Evolutionary conservation across 2,888 invertebrate genomes (phyloP).

Genomic region (Lymantria dispar): DNA sequence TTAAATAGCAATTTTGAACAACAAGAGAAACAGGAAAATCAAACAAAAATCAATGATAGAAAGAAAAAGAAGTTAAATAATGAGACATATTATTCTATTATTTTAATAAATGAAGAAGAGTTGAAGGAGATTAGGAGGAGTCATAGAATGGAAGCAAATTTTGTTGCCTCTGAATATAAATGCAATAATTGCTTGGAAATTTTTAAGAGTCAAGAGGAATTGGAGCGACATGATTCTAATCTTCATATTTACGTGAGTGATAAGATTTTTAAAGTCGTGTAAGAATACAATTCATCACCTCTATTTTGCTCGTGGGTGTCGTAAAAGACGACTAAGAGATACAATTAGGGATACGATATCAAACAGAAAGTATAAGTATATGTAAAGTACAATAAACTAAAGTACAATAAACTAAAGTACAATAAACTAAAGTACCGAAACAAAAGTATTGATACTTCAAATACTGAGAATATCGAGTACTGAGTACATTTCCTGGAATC

Average conservation of each 20-base stretch:
- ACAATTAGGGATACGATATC: too few relatives aligned
- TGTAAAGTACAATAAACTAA: too few relatives aligned
- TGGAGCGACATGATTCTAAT: slow-evolving; percentile 38
- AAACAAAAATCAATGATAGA: slow-evolving; percentile 3
- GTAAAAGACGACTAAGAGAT: too few relatives aligned
- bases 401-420: too few relatives aligned
- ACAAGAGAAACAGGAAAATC: neutral
- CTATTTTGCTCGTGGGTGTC: too few relatives aligned
- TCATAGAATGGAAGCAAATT: slow-evolving; percentile 7
- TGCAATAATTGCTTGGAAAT: slow-evolving; percentile 49
- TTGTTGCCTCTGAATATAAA: slow-evolving; percentile 24
- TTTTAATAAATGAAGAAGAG: slow-evolving; percentile 33
- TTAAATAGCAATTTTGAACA: slow-evolving; percentile 27
- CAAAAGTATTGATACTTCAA: too few relatives aligned
- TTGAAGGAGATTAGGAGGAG: slow-evolving; percentile 18
- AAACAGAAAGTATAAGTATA: too few relatives aligned
- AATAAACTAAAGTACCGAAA: too few relatives aligned
- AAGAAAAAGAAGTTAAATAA: slow-evolving; percentile 23
- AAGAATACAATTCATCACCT: too few relatives aligned
- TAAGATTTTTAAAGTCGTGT: too few relatives aligned
- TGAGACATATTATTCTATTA: slow-evolving; percentile 25
- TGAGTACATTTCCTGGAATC: too few relatives aligned
- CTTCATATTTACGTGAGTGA: slow-evolving; percentile 45
- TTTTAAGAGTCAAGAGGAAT: slow-evolving; percentile 34
- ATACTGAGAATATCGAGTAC: too few relatives aligned